phyloP scores from a whole-genome alignment of 1,140 invertebrate species.

The Cydia splendana region DNA sequence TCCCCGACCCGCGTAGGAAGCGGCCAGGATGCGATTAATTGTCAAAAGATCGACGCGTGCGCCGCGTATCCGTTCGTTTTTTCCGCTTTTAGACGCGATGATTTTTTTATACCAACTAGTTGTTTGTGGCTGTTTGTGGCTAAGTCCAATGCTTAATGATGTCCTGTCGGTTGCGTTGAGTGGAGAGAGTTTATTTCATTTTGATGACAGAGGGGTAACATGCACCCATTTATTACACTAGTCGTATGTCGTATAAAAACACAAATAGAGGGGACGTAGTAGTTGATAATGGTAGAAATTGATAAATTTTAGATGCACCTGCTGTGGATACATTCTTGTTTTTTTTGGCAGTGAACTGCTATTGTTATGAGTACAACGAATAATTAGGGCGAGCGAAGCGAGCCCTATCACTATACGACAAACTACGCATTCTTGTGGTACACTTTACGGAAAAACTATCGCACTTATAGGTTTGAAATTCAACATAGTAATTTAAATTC shows the following conservation, averaged over 20 bases:
- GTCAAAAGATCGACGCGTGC: conserved; percentile 30
- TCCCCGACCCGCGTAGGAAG: conserved; percentile 21
- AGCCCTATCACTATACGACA: too few relatives aligned
- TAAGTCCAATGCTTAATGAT: conserved; percentile 49
- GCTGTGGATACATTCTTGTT: too few relatives aligned
- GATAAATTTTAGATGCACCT: too few relatives aligned
- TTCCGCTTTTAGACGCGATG: conserved; percentile 49
- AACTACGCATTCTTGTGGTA: too few relatives aligned
- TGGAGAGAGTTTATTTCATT: conserved; percentile 32
- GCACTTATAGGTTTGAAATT: too few relatives aligned
- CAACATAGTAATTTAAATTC: too few relatives aligned
- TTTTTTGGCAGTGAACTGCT: too few relatives aligned
- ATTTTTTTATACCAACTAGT: conserved; percentile 42
- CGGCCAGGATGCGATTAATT: conserved; percentile 30
- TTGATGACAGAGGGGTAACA: neutral
- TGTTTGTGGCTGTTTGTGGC: conserved; percentile 41
- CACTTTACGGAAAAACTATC: too few relatives aligned
- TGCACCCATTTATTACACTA: neutral
- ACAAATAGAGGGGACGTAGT: neutral
- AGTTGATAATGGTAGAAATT: too few relatives aligned
- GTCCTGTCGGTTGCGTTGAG: conserved; percentile 40
- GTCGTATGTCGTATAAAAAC: neutral
- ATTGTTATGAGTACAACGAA: too few relatives aligned
- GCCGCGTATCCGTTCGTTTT: conserved; percentile 39
- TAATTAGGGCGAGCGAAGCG: too few relatives aligned